phyloP scores from a whole-genome alignment of 2,113 vertebrate genomes.

The Aptenodytes patagonicus region DNA sequence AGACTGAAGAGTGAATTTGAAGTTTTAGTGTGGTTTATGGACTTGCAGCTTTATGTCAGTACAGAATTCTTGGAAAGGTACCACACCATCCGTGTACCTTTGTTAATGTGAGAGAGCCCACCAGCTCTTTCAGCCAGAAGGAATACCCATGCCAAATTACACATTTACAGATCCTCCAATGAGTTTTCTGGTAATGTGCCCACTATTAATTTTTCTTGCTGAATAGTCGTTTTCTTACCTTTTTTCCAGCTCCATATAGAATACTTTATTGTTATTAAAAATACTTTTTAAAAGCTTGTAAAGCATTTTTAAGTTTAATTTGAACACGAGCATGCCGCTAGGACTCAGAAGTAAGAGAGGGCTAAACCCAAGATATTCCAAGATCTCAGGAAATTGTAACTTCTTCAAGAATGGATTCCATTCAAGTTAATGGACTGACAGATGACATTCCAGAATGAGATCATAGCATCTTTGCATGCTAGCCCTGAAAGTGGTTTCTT shows the following conservation, averaged over 20 bases:
- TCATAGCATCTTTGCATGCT: background rate
- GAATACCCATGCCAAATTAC: background rate
- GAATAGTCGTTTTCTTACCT: background rate
- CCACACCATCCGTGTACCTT: background rate
- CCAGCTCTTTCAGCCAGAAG: background rate
- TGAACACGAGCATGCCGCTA: background rate
- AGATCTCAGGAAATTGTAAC: background rate
- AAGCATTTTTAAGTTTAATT: background rate
- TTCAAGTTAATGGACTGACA: background rate
- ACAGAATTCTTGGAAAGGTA: background rate
- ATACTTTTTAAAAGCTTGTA: background rate
- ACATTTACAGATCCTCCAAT: background rate
- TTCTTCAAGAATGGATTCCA: background rate
- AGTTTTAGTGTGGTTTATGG: background rate
- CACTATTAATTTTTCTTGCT: background rate
- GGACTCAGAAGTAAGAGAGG: background rate
- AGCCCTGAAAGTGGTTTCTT: background rate
- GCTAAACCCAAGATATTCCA: background rate
- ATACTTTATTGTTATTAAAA: background rate
- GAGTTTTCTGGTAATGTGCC: background rate
- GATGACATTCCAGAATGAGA: background rate
- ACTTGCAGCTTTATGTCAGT: background rate
- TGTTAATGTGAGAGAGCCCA: background rate
- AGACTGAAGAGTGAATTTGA: background rate
- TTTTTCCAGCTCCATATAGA: background rate